Evolutionary conservation across 2,113 vertebrate species (phyloP).

Genomic region (Antechinus flavipes): DNA sequence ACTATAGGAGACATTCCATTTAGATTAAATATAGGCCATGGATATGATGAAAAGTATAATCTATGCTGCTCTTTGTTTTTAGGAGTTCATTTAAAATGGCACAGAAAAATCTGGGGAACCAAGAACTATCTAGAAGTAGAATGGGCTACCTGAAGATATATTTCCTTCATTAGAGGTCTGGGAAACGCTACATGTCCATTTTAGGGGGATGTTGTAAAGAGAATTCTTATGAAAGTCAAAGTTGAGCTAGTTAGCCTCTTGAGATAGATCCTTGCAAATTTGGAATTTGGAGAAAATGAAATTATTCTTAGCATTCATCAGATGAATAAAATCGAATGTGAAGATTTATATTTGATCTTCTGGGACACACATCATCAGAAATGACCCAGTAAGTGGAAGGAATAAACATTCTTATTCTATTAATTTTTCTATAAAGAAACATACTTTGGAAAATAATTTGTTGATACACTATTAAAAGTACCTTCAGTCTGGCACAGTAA

Average conservation of each 20-base stretch:
- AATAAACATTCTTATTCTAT: not conserved
- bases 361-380: constrained; percentile 37
- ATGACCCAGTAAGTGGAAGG: not conserved
- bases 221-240: not conserved
- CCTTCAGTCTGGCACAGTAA: not conserved
- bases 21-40: not conserved
- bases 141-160: not conserved
- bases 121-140: not conserved
- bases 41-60: not conserved
- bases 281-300: not conserved
- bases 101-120: not conserved
- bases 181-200: not conserved
- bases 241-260: not conserved
- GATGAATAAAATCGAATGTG: not conserved
- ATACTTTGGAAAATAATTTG: not conserved
- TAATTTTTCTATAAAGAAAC: constrained; percentile 32
- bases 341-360: constrained; percentile 27
- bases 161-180: not conserved
- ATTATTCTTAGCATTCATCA: not conserved
- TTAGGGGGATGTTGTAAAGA: not conserved
- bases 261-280: not conserved
- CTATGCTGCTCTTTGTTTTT: not conserved
- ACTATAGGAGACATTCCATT: not conserved
- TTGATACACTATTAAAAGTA: not conserved
- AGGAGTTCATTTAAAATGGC: not conserved